phyloP scores from a whole-genome alignment of 1,140 invertebrate species.

The Ostrea edulis region DNA sequence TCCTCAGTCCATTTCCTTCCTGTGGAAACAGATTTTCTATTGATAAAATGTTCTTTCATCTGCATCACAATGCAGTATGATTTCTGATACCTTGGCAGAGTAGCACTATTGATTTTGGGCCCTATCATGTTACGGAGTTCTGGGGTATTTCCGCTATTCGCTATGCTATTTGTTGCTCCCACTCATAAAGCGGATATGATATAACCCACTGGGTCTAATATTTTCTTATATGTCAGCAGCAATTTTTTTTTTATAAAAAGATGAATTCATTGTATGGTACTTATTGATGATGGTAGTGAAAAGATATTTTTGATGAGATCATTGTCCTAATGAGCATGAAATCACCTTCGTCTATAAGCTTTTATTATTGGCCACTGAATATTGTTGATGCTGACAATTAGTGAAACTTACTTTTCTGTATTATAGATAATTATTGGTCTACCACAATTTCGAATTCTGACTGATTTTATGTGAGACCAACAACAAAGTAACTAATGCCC shows the following conservation, averaged over 20 bases:
- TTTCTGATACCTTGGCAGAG: background rate
- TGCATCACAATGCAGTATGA: background rate
- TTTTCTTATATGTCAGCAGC: background rate
- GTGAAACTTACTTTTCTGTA: no score
- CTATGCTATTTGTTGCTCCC: background rate
- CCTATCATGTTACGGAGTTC: background rate
- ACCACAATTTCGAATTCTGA: no score
- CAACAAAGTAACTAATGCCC: no score
- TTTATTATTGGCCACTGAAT: background rate
- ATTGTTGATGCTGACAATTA: background rate
- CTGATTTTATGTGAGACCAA: no score
- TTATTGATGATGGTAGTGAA: background rate
- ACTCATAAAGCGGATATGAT: background rate
- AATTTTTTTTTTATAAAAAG: background rate
- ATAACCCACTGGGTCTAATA: background rate
- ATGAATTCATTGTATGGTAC: background rate
- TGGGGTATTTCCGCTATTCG: background rate
- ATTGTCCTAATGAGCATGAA: background rate
- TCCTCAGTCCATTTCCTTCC: constrained; percentile 25
- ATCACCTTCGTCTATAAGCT: background rate
- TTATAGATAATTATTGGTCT: no score
- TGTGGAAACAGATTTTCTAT: background rate
- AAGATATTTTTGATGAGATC: background rate
- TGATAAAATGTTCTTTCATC: background rate
- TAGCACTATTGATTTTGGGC: background rate